A percentile compares a stretch with the other conserved stretches of the same genome.
Conservation (phyloP, 2,888 invertebrate species). For the Epirrita christyi region DNA sequence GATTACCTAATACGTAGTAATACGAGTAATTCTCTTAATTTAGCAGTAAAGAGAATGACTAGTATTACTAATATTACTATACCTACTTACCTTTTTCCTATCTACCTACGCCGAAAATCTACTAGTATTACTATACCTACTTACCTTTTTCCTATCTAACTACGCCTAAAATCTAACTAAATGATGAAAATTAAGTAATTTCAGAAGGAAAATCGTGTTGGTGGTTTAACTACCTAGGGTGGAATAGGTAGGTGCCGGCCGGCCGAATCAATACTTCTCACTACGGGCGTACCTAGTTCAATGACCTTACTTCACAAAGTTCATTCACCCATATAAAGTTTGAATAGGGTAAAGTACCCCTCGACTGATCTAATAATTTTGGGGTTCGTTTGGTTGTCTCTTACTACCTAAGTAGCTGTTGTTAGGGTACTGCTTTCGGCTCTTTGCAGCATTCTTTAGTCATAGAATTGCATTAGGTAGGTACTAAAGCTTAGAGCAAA, state of each 20-base stretch:
- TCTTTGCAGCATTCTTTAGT: too few species aligned
- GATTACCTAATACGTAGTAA: too few species aligned
- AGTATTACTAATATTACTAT: too few species aligned
- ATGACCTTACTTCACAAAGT: conserved; percentile 38
- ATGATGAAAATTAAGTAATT: background rate
- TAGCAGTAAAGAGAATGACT: too few species aligned
- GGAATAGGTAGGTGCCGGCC: background rate
- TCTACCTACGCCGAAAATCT: too few species aligned
- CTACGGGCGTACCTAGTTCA: conserved; percentile 30
- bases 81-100: too few species aligned
- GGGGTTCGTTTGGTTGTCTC: conserved; percentile 24
- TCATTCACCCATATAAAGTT: conserved; percentile 47
- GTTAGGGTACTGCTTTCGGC: too few species aligned
- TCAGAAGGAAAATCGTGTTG: background rate
- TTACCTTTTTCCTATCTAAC: background rate
- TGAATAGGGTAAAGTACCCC: conserved; percentile 51
- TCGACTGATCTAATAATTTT: conserved; percentile 45
- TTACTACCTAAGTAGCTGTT: conserved; percentile 28
- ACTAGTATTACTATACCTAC: too few species aligned
- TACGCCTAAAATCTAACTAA: background rate
- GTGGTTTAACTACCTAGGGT: background rate
- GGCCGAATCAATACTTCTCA: conserved; percentile 24
- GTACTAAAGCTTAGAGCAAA: too few species aligned
- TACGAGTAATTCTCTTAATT: too few species aligned
- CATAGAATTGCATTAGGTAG: too few species aligned